Conservation (phyloP, 92 coral and sea anemone species). For the Zoanthus sansibaricus region DNA sequence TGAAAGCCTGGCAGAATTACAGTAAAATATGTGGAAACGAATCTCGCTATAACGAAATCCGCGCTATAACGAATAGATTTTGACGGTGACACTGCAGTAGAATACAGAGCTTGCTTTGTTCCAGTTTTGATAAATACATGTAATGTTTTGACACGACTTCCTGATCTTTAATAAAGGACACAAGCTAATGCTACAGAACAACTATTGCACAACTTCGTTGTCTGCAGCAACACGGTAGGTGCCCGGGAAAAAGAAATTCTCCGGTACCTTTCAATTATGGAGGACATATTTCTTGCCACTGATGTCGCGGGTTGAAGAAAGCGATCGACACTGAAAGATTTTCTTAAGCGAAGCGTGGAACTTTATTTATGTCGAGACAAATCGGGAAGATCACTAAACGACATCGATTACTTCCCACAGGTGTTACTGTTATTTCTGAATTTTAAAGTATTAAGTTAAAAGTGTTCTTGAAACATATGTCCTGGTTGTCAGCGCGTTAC, state of each 20-base stretch:
- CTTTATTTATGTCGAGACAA: constrained; percentile 48
- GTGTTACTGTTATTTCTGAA: constrained; percentile 57
- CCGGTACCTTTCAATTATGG: neutral
- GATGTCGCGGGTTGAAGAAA: constrained; percentile 41
- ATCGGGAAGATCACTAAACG: constrained; percentile 33
- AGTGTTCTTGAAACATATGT: constrained; percentile 36
- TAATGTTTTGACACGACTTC: too few species aligned
- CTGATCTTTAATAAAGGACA: too few species aligned
- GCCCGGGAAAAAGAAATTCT: neutral
- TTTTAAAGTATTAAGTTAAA: constrained; percentile 53
- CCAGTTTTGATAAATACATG: too few species aligned
- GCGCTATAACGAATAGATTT: too few species aligned
- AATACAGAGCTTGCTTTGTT: too few species aligned
- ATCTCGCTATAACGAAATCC: too few species aligned
- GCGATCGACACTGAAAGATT: constrained; percentile 48
- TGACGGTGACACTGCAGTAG: too few species aligned
- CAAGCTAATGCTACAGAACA: constrained; percentile 25
- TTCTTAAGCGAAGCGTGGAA: constrained; percentile 43
- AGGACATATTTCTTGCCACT: constrained; percentile 36
- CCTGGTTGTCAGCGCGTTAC: neutral
- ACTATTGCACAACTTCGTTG: constrained; percentile 22
- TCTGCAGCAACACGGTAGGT: constrained; percentile 23
- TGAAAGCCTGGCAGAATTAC: too few species aligned
- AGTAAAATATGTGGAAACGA: too few species aligned
- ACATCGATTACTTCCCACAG: constrained; percentile 40